Base-by-base conservation (phyloP, 2,113 vertebrate species). In the Taurulus bubalis region DNA sequence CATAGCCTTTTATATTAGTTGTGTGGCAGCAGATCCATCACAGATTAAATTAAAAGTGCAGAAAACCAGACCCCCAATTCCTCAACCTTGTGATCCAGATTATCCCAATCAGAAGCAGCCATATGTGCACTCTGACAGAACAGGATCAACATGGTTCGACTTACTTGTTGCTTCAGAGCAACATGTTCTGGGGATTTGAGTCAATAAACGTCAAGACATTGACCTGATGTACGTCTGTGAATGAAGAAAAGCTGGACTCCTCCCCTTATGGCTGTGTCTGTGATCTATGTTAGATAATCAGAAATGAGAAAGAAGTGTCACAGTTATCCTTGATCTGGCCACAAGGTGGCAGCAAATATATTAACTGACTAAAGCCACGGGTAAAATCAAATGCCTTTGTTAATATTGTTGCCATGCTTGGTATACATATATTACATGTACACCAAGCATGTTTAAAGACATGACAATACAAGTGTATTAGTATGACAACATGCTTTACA, bases 331-430 rank as follows among this genome's bases (percentile, higher is more conserved):
- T 49, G 5, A 8, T 8, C 55, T 3, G 60, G 38, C 63, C 85
- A 63, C 85, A 63, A 83, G 85, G 59, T 80, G 81, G 80, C 77
- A 84, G 81, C 68, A 84, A 34, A 68, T 65, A 11, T 22, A 10
- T 4, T 28, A 14, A 36, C 18, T 26, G 26, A 32, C 18, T 32
- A 30, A 59, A 2, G 15, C 26, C 24, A 38, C 7, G 20, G 12
- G 60, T 38, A 8, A 30, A 70, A 24, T 24, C 2, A 10, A 40
- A 24, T n/a, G 22, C 40, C 62, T 22, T 22, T 40, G 22, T 40
- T 40, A 18, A 47, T 18, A 20, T 11, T 49, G 65, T 22, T 67
- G 6, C 15, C 15, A 15, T 51, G 51, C 22, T 8, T 1, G 45
- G 45, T 47, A 4, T 47, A 34, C 3, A 49, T 1, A 15, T 18